Evolutionary conservation across 2,113 vertebrate genomes (phyloP), one percentile per base, ranked within the genome.

Genomic region (Lamprotornis superbus): DNA sequence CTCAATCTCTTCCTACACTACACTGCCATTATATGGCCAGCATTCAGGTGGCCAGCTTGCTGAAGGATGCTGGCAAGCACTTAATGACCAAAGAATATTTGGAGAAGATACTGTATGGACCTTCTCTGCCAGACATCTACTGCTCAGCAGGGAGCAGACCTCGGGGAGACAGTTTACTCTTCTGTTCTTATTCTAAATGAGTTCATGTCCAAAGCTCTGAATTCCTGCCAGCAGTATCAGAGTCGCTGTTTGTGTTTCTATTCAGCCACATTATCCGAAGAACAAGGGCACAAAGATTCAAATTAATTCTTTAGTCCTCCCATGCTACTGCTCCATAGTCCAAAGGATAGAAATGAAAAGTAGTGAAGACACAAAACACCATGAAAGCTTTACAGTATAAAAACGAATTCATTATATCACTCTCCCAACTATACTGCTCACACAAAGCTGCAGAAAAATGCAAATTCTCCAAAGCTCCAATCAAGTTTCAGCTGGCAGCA

Each of bases 121-220:
- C 50, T 90, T 76, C 88, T 93, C 69, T 82, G 79, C 59, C 94
- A 93, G 85, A 60, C 40, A 85, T 86, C 90, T 90, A 83, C 49
- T 33, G 71, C 90, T 74, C 92, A 94, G 94, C 96, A 93, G 94
- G 95, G 85, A 93, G 80, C 46, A 83, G 63, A n/a, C 71, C 79
- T 76, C 82, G 76, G 78, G 67, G 78, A 90, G 76, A 83, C 63
- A 92, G 95, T 83, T 96, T 85, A 80, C 71, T 94, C 94, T 93
- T 94, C 87, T 83, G 82, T 90, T 93, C 95, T 84, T 90, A 85
- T n/a, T 73, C 90, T 94, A 94, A 95, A 90, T 85, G 88, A 95
- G 94, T 94, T 96, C 85, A 73, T 52, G 79, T 90, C 92, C 84
- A 94, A 91, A 93, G 47, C 35, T 67, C 81, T 96, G 94, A 91